Conservation (phyloP, 2,113 vertebrate species). For the Anoplopoma fimbria region DNA sequence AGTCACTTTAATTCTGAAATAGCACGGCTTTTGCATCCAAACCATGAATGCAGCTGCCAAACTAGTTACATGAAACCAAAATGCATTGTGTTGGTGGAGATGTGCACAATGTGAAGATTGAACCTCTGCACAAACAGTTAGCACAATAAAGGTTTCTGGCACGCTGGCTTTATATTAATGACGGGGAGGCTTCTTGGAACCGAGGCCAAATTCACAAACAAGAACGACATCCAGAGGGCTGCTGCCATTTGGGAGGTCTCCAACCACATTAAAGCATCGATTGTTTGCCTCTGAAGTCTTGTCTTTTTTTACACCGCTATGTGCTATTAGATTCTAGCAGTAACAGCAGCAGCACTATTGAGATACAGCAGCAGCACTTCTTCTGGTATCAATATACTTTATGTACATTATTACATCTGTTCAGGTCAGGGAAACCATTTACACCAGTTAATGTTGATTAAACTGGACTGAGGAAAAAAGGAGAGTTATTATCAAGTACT, state of each 20-base stretch:
- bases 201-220: slow-evolving; percentile 47
- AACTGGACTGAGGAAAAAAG: neutral
- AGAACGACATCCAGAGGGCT: slow-evolving; percentile 21
- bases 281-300: slow-evolving; percentile 45
- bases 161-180: slow-evolving; percentile 10
- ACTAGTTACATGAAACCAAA: neutral
- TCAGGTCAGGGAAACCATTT: neutral
- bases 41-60: neutral
- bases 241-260: slow-evolving; percentile 48
- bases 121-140: slow-evolving; percentile 8
- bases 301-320: slow-evolving; percentile 25
- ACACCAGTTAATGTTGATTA: neutral
- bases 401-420: neutral
- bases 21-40: slow-evolving; percentile 14
- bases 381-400: neutral
- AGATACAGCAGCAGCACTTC: too few relatives aligned
- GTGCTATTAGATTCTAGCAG: slow-evolving; percentile 26
- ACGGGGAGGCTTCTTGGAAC: slow-evolving; percentile 14
- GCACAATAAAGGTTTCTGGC: slow-evolving; percentile 16
- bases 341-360: neutral
- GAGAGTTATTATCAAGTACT: neutral
- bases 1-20: slow-evolving; percentile 19
- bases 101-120: neutral
- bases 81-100: neutral
- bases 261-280: slow-evolving; percentile 61